Evolutionary conservation across 2,797 vertebrate species (phyloP).

Genomic region (Columba guinea): DNA sequence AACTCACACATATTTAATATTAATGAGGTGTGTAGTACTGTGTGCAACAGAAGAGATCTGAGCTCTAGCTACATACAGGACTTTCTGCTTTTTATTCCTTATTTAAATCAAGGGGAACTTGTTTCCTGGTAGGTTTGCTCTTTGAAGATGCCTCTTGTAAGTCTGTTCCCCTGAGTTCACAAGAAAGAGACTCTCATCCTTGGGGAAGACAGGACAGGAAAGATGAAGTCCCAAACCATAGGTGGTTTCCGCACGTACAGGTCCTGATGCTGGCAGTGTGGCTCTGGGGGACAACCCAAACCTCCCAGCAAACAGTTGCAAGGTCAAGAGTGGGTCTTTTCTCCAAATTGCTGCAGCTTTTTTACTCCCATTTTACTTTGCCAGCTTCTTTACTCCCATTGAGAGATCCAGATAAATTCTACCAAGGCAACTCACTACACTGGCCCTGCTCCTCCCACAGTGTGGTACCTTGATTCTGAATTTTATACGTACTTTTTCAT

Average conservation of each 20-base stretch:
- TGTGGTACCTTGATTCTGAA: neutral
- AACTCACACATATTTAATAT: neutral
- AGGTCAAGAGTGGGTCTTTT: neutral
- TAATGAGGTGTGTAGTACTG: neutral
- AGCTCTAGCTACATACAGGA: neutral
- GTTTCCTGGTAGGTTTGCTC: neutral
- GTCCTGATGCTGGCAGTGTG: neutral
- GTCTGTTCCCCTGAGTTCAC: neutral
- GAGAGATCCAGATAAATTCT: neutral
- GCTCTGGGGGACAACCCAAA: neutral
- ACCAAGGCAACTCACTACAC: neutral
- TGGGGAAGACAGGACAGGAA: neutral
- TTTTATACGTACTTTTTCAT: neutral
- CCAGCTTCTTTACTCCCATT: neutral
- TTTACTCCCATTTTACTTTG: neutral
- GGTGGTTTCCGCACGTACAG: neutral
- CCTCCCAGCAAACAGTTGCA: neutral
- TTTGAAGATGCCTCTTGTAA: neutral
- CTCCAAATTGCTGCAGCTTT: neutral
- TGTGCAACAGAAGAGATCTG: accelerated
- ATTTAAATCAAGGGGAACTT: neutral
- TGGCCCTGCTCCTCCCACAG: neutral
- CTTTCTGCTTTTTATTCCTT: neutral
- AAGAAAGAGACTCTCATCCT: neutral
- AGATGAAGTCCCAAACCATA: neutral